Evolutionary conservation across 2,888 invertebrate species (phyloP).

Genomic region (Alloplasta piceator): DNA sequence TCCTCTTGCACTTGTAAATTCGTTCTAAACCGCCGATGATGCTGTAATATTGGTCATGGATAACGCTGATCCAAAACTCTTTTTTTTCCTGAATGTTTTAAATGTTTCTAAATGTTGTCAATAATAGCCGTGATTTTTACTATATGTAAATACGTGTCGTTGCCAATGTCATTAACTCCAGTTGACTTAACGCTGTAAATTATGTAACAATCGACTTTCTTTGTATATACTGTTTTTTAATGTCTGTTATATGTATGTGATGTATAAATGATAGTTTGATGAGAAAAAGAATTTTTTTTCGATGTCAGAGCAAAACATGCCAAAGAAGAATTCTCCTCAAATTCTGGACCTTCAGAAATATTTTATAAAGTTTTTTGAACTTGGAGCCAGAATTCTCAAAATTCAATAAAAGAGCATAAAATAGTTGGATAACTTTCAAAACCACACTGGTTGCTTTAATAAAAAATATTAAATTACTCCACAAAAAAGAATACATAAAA

Average conservation of each 20-base stretch:
- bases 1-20: slow-evolving; percentile 24
- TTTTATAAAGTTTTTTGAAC: no score
- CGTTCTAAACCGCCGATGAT: slow-evolving; percentile 39
- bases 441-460: no score
- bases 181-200: slow-evolving; percentile 66
- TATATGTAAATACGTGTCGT: slow-evolving; percentile 21
- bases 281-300: no score
- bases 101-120: slow-evolving; percentile 41
- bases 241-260: slow-evolving; percentile 38
- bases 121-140: slow-evolving; percentile 36
- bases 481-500: no score
- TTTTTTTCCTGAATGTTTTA: no score
- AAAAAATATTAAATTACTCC: no score
- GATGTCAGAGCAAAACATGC: no score
- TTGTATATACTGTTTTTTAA: slow-evolving; percentile 39
- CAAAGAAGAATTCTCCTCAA: no score
- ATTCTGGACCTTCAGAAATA: no score
- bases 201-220: slow-evolving; percentile 50
- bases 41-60: slow-evolving; percentile 36
- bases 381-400: no score
- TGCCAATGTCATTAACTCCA: slow-evolving; percentile 61
- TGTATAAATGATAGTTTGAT: slow-evolving; percentile 34
- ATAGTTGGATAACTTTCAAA: no score
- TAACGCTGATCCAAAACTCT: slow-evolving; percentile 47
- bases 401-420: no score